Percentiles rank a stretch among this genome's conserved stretches.
Evolutionary conservation across 2,888 invertebrate genomes (phyloP).

Genomic region (Spialia ferax): DNA sequence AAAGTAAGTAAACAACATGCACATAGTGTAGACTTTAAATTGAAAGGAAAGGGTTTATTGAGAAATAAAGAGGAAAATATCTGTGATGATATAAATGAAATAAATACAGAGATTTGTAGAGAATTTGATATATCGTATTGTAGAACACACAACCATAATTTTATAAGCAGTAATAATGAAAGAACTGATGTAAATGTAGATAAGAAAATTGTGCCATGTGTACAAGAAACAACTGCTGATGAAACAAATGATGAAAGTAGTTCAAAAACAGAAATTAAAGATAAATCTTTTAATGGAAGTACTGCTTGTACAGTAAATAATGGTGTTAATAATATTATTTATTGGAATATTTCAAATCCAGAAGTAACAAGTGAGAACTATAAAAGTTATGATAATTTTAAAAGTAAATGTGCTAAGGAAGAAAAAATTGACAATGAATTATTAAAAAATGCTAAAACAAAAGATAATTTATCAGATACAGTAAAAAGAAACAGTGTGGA

Average conservation of each 20-base stretch:
- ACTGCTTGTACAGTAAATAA: neutral
- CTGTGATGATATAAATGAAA: slow-evolving; percentile 16
- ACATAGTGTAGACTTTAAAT: neutral
- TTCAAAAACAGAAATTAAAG: neutral
- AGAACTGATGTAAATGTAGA: neutral
- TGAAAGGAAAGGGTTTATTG: neutral
- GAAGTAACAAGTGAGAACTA: neutral
- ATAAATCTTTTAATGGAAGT: neutral
- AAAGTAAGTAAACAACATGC: neutral
- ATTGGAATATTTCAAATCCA: neutral
- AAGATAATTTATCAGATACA: neutral
- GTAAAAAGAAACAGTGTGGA: neutral
- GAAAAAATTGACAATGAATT: neutral
- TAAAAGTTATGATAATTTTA: neutral
- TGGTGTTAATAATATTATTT: neutral
- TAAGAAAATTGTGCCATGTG: neutral
- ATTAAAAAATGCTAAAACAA: neutral
- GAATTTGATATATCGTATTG: slow-evolving; percentile 28
- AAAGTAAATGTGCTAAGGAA: neutral
- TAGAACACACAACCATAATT: neutral
- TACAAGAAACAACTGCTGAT: neutral
- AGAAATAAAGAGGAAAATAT: neutral
- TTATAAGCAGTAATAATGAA: neutral
- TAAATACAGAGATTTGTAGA: slow-evolving; percentile 24
- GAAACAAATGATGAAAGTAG: neutral